Percentiles rank a stretch among this genome's conserved stretches.
These are phyloP conservation scores for Odontophorus gujanensis DNA, from an alignment of 2,113 vertebrate species.

Conservation along the genomic window DNA sequence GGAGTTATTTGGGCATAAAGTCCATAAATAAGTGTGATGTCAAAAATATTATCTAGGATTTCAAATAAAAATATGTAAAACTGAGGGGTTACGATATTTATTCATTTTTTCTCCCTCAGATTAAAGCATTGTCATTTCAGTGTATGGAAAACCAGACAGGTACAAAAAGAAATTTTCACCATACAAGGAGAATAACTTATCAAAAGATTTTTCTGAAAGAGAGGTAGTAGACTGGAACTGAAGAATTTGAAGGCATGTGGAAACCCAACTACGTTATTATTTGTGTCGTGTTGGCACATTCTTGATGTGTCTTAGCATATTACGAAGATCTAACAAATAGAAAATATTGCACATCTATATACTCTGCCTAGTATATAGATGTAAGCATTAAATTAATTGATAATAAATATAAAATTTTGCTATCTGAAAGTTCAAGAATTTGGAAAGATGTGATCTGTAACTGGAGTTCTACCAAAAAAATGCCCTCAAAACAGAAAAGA, in stretches of 20 bases:
- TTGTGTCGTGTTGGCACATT: background rate
- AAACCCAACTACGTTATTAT: background rate
- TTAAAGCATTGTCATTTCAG: background rate
- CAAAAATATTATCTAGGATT: background rate
- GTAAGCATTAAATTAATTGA: background rate
- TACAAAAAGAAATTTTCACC: background rate
- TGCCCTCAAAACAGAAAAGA: background rate
- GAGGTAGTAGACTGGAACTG: background rate
- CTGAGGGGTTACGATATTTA: background rate
- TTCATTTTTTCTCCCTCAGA: background rate
- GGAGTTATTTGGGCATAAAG: background rate
- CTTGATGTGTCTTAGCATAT: background rate
- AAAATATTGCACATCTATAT: background rate
- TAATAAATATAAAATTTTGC: background rate
- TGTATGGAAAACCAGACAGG: background rate
- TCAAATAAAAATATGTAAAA: background rate
- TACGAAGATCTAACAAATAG: background rate
- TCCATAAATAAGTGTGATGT: background rate
- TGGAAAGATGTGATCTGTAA: background rate
- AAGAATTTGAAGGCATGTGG: background rate
- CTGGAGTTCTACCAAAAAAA: background rate
- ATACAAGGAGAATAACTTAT: background rate
- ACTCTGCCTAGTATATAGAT: background rate
- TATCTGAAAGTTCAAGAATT: background rate
- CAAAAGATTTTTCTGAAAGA: background rate